Percentiles rank a stretch among this genome's conserved stretches.
Evolutionary conservation across 2,113 vertebrate genomes (phyloP).

Genomic region (Saguinus midas): DNA sequence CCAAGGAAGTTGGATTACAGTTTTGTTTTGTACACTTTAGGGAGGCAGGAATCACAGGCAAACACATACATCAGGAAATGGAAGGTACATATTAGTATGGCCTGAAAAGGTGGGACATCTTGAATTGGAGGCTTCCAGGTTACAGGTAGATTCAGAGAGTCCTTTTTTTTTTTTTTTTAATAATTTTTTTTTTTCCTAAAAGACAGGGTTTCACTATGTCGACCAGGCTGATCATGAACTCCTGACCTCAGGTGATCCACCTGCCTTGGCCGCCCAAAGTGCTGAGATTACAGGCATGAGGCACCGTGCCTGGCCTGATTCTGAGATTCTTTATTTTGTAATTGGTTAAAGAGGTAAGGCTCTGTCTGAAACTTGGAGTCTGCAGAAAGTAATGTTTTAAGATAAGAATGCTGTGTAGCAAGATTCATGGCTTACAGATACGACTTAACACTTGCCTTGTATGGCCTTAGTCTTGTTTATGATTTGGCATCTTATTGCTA

Average conservation of each 20-base stretch:
- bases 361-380: neutral
- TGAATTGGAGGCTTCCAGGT: too few species aligned
- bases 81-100: neutral
- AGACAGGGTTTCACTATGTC: too few species aligned
- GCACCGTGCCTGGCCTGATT: too few species aligned
- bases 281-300: too few species aligned
- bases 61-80: neutral
- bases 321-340: neutral
- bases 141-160: too few species aligned
- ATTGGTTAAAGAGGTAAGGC: neutral
- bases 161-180: too few species aligned
- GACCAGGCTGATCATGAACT: too few species aligned
- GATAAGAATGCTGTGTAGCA: neutral
- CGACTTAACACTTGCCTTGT: neutral
- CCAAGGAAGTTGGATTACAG: neutral
- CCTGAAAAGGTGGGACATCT: neutral
- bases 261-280: too few species aligned
- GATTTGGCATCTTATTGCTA: neutral
- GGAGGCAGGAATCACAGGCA: neutral
- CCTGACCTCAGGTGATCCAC: too few species aligned
- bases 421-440: neutral
- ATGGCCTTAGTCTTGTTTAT: neutral
- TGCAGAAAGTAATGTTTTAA: neutral
- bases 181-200: too few species aligned
- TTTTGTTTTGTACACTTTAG: neutral